A percentile compares a stretch with the other conserved stretches of the same genome.
phyloP scores from a whole-genome alignment of 2,113 vertebrate species.

The Xenotilapia longispinis region DNA sequence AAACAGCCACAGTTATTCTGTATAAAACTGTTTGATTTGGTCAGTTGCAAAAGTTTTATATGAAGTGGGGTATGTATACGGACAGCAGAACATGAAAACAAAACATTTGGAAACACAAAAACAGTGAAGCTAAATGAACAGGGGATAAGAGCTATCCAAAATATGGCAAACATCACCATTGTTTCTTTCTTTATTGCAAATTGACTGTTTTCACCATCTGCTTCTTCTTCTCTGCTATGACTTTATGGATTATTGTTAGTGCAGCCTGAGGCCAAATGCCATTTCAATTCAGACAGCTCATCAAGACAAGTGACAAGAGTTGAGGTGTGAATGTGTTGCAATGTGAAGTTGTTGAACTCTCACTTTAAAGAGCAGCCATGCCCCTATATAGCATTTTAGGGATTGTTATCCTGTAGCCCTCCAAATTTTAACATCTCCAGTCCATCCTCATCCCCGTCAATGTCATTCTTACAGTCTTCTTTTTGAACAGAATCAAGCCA shows the following conservation, averaged over 20 bases:
- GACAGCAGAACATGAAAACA: neutral
- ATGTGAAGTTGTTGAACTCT: neutral
- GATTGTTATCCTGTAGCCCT: neutral
- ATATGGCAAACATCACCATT: neutral
- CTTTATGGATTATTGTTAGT: constrained; percentile 15
- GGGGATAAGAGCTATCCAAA: neutral
- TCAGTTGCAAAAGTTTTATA: neutral
- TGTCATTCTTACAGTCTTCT: neutral
- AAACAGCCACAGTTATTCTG: neutral
- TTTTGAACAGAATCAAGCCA: neutral
- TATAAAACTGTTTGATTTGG: neutral
- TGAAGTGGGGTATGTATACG: neutral
- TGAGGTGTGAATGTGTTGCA: neutral
- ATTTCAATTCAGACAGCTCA: constrained; percentile 17
- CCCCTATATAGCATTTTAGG: neutral
- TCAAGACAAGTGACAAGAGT: constrained; percentile 8
- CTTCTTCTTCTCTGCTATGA: neutral
- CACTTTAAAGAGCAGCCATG: neutral
- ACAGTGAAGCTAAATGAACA: neutral
- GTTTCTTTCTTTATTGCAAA: neutral
- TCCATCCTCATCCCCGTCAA: neutral
- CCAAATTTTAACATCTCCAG: neutral
- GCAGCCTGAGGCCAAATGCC: neutral
- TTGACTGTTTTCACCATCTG: constrained; percentile 25
- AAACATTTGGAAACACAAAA: neutral